phyloP scores from a whole-genome alignment of 2,888 invertebrate genomes.

The Hydriomena furcata region DNA sequence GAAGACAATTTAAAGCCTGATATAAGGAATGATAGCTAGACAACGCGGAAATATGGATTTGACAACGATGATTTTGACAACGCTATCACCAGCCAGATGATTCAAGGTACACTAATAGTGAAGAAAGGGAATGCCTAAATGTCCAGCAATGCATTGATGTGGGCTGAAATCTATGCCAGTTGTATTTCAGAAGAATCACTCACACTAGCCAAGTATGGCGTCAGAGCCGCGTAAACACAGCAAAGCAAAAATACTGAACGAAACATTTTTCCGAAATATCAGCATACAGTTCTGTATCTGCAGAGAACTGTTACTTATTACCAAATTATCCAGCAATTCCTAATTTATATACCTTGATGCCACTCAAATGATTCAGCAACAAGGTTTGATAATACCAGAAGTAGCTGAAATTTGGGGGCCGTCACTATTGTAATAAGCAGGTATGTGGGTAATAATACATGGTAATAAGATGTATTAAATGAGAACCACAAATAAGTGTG shows the following conservation, averaged over 20 bases:
- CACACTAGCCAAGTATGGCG: constrained; percentile 47
- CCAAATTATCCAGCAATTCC: constrained; percentile 20
- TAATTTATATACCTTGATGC: constrained; percentile 40
- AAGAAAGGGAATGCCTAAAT: too few relatives aligned
- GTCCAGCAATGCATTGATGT: too few relatives aligned
- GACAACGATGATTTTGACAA: too few relatives aligned
- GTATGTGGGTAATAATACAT: constrained; percentile 6
- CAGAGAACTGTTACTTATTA: constrained; percentile 29
- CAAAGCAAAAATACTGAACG: constrained; percentile 41
- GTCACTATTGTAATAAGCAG: constrained; percentile 25
- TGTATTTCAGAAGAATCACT: constrained; percentile 34
- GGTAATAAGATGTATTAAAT: constrained; percentile 15
- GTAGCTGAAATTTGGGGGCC: constrained; percentile 18
- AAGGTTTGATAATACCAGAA: constrained; percentile 22
- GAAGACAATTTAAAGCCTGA: too few relatives aligned
- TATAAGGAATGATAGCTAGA: too few relatives aligned
- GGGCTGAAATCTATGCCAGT: too few relatives aligned
- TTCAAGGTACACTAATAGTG: too few relatives aligned
- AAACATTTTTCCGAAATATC: constrained; percentile 47
- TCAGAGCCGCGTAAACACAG: constrained; percentile 43
- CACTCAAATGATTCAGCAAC: constrained; percentile 15
- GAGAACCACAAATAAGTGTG: too few relatives aligned
- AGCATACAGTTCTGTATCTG: neutral
- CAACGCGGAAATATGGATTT: too few relatives aligned
- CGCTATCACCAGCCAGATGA: too few relatives aligned